Conservation (phyloP, 2,113 vertebrate species). For the Aplodontia rufa region DNA sequence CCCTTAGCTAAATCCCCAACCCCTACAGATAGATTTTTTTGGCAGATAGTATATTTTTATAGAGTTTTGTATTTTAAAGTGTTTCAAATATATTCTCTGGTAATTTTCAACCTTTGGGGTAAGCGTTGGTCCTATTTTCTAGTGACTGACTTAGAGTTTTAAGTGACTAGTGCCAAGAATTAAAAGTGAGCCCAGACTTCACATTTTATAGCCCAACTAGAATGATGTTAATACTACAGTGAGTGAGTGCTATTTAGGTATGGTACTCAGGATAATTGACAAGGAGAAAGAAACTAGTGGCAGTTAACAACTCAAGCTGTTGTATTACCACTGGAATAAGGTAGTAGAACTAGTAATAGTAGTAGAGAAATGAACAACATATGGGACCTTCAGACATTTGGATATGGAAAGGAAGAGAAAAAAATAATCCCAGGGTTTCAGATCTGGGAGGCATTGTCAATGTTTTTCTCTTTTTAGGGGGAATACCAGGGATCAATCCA, state of each 20-base stretch:
- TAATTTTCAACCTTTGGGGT: background rate
- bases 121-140: background rate
- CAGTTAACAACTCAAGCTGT: background rate
- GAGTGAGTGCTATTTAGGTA: background rate
- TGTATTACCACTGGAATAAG: background rate
- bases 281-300: background rate
- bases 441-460: background rate
- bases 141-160: conserved; percentile 7
- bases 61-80: background rate
- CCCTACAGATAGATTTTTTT: background rate
- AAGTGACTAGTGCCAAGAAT: background rate
- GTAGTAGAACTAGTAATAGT: no score
- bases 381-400: background rate
- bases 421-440: background rate
- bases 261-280: background rate
- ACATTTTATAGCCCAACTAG: background rate
- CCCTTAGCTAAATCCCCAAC: no score
- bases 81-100: conserved; percentile 28
- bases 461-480: no score
- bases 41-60: background rate
- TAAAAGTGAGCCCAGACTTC: background rate
- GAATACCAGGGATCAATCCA: no score
- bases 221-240: background rate
- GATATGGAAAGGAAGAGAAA: background rate
- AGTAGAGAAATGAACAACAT: background rate